Conservation (phyloP, 2,797 vertebrate genomes). For the Todus mexicanus region DNA sequence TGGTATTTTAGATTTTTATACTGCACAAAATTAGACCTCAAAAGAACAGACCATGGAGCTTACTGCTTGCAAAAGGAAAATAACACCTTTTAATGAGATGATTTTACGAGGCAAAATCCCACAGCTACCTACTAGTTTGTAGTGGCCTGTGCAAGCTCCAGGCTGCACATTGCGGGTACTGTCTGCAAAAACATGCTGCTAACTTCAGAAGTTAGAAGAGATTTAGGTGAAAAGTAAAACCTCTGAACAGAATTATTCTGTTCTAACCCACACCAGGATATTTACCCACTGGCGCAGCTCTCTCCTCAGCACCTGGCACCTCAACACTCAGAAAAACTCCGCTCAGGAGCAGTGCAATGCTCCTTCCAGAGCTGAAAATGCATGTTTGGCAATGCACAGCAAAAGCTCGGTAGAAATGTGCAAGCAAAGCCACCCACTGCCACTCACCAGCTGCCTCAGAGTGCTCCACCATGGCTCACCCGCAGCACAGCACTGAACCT, state of each 20-base stretch:
- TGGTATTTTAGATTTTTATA: background rate
- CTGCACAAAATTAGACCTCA: background rate
- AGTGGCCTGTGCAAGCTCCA: too few relatives aligned
- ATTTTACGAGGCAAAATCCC: background rate
- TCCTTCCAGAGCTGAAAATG: fast-evolving
- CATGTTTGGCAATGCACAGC: fast-evolving
- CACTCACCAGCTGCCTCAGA: too few relatives aligned
- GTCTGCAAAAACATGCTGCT: too few relatives aligned
- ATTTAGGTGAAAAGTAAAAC: too few relatives aligned
- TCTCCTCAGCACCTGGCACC: background rate
- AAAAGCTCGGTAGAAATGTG: fast-evolving
- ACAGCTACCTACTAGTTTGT: fast-evolving
- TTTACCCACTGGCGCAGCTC: too few relatives aligned
- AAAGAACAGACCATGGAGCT: background rate
- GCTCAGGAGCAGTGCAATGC: fast-evolving
- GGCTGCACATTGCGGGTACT: too few relatives aligned
- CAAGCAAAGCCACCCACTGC: fast-evolving
- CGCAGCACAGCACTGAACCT: too few relatives aligned
- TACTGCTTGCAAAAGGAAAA: fast-evolving
- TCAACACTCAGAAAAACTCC: too few relatives aligned
- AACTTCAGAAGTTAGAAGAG: too few relatives aligned
- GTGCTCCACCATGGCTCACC: too few relatives aligned
- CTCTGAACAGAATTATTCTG: too few relatives aligned
- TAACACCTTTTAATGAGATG: fast-evolving
- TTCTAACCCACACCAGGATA: too few relatives aligned